Evolutionary conservation across 2,888 invertebrate species (phyloP).

Genomic region (Aspidiotus rigidus): DNA sequence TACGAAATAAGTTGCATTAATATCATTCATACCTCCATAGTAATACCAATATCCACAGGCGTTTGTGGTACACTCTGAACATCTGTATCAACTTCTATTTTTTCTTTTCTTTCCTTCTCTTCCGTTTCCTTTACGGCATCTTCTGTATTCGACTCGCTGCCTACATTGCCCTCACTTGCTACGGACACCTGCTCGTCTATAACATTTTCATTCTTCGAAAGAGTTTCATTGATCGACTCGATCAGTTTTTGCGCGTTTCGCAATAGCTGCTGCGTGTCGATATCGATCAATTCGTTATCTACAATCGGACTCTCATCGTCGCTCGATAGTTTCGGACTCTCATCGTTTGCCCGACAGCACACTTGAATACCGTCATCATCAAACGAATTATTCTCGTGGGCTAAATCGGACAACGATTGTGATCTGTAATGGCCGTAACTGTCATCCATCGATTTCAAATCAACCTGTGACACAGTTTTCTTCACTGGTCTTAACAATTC

Average conservation of each 20-base stretch:
- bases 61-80: too few relatives aligned
- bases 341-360: slow-evolving; percentile 3
- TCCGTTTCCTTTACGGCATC: too few relatives aligned
- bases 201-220: slow-evolving; percentile 43
- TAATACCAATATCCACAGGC: too few relatives aligned
- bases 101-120: too few relatives aligned
- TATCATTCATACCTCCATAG: too few relatives aligned
- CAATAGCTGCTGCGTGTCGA: slow-evolving; percentile 42
- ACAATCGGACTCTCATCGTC: slow-evolving; percentile 15
- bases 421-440: slow-evolving; percentile 13
- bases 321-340: neutral
- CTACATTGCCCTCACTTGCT: too few relatives aligned
- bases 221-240: slow-evolving; percentile 45
- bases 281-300: neutral
- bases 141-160: too few relatives aligned
- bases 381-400: neutral
- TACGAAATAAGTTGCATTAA: too few relatives aligned
- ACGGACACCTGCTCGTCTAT: neutral
- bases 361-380: slow-evolving; percentile 1
- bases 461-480: slow-evolving; percentile 29
- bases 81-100: too few relatives aligned
- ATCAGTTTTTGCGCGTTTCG: slow-evolving; percentile 45
- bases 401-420: slow-evolving; percentile 27
- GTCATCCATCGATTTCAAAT: slow-evolving; percentile 19
- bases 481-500: slow-evolving; percentile 16